phyloP scores from a whole-genome alignment of 2,113 vertebrate genomes.

The Cheirogaleus medius region DNA sequence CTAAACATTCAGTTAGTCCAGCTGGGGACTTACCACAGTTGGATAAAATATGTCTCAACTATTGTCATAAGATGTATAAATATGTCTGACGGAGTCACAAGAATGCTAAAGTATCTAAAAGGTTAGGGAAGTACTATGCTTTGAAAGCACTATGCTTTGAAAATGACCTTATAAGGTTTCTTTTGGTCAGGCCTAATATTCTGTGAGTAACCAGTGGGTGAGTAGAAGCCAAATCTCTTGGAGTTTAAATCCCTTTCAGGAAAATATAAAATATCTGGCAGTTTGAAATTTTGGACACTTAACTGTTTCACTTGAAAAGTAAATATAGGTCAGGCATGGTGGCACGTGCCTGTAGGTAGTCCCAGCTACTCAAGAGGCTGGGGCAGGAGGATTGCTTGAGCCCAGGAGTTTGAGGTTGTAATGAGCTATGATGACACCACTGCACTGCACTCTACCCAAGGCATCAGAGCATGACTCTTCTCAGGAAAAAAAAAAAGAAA shows the following conservation, averaged over 20 bases:
- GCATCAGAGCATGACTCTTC: too few relatives aligned
- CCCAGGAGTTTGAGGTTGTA: too few relatives aligned
- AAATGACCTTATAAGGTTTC: not conserved
- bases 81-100: not conserved
- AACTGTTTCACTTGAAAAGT: slow-evolving; percentile 34
- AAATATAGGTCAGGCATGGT: too few relatives aligned
- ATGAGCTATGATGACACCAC: too few relatives aligned
- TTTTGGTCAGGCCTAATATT: slow-evolving; percentile 2
- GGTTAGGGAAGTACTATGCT: not conserved
- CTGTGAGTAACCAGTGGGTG: not conserved
- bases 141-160: not conserved
- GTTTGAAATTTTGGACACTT: slow-evolving; percentile 21
- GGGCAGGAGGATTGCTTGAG: too few relatives aligned
- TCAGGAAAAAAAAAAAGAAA: too few relatives aligned
- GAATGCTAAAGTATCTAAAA: not conserved
- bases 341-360: too few relatives aligned
- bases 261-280: slow-evolving; percentile 6
- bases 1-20: slow-evolving; percentile 24
- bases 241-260: not conserved
- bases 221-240: slow-evolving; percentile 10
- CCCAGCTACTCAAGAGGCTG: too few relatives aligned
- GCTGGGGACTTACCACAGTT: not conserved
- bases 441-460: too few relatives aligned
- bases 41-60: not conserved
- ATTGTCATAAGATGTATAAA: not conserved